Evolutionary conservation across 2,888 invertebrate genomes (phyloP), one percentile per base, ranked within the genome.

Genomic region (Steinernema hermaphroditum): DNA sequence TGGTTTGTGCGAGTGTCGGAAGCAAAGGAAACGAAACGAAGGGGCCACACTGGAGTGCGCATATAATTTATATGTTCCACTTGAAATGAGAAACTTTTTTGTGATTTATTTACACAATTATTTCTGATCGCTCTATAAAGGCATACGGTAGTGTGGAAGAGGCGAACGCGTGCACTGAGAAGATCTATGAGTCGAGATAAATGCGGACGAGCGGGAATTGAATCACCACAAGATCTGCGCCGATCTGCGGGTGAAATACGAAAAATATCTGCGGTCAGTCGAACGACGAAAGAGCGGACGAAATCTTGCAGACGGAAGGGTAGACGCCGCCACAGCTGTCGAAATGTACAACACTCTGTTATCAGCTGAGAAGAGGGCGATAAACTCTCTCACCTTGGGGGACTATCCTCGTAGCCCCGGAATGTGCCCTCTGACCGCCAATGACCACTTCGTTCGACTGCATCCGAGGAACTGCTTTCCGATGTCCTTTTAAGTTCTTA

Each of bases 1-100:
- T 27, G 32, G 62, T 19, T 34, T 29, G 62, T 9, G 29, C 8
- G 32, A 62, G 54, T 54, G 54, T 22, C 62, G 62, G 32, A 29
- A 62, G 9, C 32, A 62, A 16, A 62, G 16, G 62, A n/a, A 62
- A 32, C 27, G 29, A 32, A 29, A 12, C 54, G 22, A 22, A 27
- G 22, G 22, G 27, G 24, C 24, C 22, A 27, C 12, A 32, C 62
- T 62, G 27, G 62, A 27, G 62, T 27, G 62, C 62, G 62, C 62
- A 62, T 62, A 62, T 62, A 62, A 62, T 62, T 62, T 62, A 62
- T 62, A 62, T 62, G 62, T 62, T 62, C 62, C 62, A 62, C 62
- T 62, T 16, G 27, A 62, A 62, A 62, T 62, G 62, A 62, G 62
- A 62, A 62, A 62, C 62, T 62, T 62, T 62, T 62, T 62, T 62